A percentile compares a stretch with the other conserved stretches of the same genome.
phyloP scores from a whole-genome alignment of 2,797 vertebrate species.

The Zalophus californianus region DNA sequence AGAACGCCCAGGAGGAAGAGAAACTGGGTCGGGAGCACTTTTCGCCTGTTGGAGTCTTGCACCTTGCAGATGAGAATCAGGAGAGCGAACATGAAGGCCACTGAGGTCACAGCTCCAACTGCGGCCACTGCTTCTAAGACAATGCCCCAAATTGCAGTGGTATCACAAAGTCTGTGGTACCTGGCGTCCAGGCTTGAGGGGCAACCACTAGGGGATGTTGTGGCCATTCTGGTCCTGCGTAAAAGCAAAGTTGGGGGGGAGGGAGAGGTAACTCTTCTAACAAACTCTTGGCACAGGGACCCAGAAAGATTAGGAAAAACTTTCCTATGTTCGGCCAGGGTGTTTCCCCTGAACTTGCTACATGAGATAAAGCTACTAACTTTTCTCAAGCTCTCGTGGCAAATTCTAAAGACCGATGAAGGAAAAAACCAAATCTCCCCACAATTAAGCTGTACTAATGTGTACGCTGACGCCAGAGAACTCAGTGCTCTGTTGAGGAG shows the following conservation, averaged over 20 bases:
- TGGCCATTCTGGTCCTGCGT: slow-evolving; percentile 71
- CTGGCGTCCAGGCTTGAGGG: slow-evolving; percentile 56
- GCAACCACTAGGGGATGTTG: accelerated
- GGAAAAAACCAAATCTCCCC: neutral
- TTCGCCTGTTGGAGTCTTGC: slow-evolving; percentile 86
- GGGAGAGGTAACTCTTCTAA: neutral
- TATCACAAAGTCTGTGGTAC: slow-evolving; percentile 92
- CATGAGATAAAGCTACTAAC: neutral
- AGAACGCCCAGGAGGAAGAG: slow-evolving; percentile 92
- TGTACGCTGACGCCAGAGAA: neutral
- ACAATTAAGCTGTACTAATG: neutral
- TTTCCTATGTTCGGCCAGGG: neutral
- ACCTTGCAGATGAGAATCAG: slow-evolving; percentile 86
- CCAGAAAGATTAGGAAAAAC: neutral
- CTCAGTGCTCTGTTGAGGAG: neutral
- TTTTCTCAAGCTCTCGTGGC: neutral
- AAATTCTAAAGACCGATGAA: slow-evolving; percentile 14
- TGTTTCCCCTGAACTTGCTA: neutral
- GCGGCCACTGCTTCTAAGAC: slow-evolving; percentile 90
- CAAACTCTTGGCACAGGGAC: neutral
- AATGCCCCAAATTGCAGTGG: slow-evolving; percentile 91
- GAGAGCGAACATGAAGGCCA: slow-evolving; percentile 85
- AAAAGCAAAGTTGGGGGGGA: neutral
- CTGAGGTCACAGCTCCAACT: slow-evolving; percentile 85
- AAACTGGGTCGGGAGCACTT: slow-evolving; percentile 87